Base-by-base conservation (phyloP, 2,113 vertebrate genomes). In the Prunella himalayana region DNA sequence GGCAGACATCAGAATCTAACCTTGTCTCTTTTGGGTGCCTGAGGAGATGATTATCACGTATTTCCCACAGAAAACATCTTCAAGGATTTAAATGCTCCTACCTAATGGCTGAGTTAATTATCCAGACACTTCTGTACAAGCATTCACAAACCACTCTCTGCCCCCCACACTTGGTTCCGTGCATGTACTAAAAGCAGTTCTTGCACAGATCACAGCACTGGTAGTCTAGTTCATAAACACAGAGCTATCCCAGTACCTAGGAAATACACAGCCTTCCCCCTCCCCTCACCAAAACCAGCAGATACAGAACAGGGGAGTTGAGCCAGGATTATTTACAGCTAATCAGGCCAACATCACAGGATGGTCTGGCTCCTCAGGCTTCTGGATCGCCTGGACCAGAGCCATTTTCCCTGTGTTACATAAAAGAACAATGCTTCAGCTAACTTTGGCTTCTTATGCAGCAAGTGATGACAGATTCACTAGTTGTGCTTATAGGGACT, bases 391-490 rank as follows among this genome's bases (percentile, higher is more conserved):
- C 78, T 87, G 84, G 90, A 78, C 21, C 35, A 64, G 61, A 94
- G 84, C 81, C 87, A 91, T 83, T 82, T 96, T 86, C 87, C 69
- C 73, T 63, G 64, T 37, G 9, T 87, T 78, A 82, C 57, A 68
- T 89, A 51, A 92, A 86, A 91, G 81, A 92, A 89, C 92, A 94
- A 71, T 56, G 61, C 87, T 72, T 81, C 56, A 50, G 90, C 92
- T 82, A 89, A 82, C 90, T 92, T 56, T 25, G 77, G 56, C 81
- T 92, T 70, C 77, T 63, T 39, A 75, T 7, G 4, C n/a, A 44
- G 77, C 30, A 50, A 82, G 81, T 11, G 87, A 87, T 82, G 90
- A 94, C 68, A 92, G 87, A 89, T 89, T 87, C 77, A 84, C 81
- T 59, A 15, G 41, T 18, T 63, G 44, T 50, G 73, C 77, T 82